These are phyloP conservation scores for Epizoanthus stellaris DNA, from an alignment of 92 coral and sea anemone genomes.

Conservation along the genomic window DNA sequence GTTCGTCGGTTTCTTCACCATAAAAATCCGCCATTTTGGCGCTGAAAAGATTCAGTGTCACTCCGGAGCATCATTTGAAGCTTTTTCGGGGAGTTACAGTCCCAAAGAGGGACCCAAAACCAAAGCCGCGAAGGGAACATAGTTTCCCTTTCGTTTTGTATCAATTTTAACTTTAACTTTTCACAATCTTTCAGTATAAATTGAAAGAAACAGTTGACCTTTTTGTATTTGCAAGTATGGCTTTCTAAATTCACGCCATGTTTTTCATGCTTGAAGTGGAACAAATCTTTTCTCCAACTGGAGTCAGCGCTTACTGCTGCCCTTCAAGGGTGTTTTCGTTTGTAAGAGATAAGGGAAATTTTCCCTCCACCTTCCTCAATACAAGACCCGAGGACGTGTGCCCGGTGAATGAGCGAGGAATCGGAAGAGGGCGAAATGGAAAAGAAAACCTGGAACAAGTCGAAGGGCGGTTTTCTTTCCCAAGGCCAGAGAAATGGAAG, in stretches of 20 bases:
- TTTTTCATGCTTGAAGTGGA: constrained; percentile 68
- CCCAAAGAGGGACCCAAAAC: constrained; percentile 77
- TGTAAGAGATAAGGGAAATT: constrained; percentile 36
- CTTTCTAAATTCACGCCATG: constrained; percentile 77
- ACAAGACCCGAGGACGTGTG: not conserved
- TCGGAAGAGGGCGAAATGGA: constrained; percentile 69
- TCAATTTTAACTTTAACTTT: constrained; percentile 29
- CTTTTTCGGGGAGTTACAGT: constrained; percentile 52
- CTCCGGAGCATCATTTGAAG: constrained; percentile 5
- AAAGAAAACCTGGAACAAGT: constrained; percentile 61
- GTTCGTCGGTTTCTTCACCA: not conserved
- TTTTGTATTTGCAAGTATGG: constrained; percentile 79
- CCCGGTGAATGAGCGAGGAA: constrained; percentile 82
- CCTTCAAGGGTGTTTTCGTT: constrained; percentile 47
- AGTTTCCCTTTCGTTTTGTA: constrained; percentile 83
- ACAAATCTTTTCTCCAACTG: constrained; percentile 82
- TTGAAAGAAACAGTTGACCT: constrained; percentile 34
- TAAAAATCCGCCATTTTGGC: constrained; percentile 74
- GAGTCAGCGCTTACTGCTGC: constrained; percentile 75
- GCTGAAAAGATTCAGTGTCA: constrained; percentile 79
- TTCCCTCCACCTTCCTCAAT: constrained; percentile 13
- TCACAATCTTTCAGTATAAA: constrained; percentile 33
- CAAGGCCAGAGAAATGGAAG: constrained; percentile 58
- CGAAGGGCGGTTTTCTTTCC: constrained; percentile 68
- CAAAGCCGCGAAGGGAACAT: constrained; percentile 66